Percentiles rank a stretch among this genome's conserved stretches.
Evolutionary conservation across 2,113 vertebrate genomes (phyloP).

Genomic region (Cervus canadensis): DNA sequence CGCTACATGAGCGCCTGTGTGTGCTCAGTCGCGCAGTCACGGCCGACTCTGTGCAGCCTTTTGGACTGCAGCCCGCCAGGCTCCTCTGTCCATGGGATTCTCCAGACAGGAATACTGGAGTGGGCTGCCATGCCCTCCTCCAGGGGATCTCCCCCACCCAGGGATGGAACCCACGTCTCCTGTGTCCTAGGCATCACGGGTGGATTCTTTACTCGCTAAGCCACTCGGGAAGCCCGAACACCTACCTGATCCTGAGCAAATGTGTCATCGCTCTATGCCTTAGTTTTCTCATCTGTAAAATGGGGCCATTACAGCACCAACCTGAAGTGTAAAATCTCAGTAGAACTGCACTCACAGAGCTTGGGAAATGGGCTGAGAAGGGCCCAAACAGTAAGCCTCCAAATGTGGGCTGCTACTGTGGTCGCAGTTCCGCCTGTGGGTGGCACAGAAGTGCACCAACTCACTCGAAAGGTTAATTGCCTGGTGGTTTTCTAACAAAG

Average conservation of each 20-base stretch:
- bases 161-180: background rate
- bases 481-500: background rate
- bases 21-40: background rate
- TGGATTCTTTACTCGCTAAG: background rate
- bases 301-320: background rate
- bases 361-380: background rate
- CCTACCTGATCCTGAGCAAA: background rate
- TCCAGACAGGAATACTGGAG: background rate
- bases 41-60: background rate
- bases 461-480: background rate
- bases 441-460: background rate
- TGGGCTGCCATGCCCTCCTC: background rate
- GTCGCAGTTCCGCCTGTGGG: background rate
- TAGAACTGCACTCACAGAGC: background rate
- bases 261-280: background rate
- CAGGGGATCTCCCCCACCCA: background rate
- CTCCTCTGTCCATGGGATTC: background rate
- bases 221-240: accelerated
- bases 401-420: background rate
- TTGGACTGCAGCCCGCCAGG: background rate
- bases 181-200: accelerated
- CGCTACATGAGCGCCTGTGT: background rate
- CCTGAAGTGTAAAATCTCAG: background rate
- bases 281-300: background rate
- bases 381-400: background rate